phyloP scores from a whole-genome alignment of 2,113 vertebrate genomes.

The Albula goreensis region DNA sequence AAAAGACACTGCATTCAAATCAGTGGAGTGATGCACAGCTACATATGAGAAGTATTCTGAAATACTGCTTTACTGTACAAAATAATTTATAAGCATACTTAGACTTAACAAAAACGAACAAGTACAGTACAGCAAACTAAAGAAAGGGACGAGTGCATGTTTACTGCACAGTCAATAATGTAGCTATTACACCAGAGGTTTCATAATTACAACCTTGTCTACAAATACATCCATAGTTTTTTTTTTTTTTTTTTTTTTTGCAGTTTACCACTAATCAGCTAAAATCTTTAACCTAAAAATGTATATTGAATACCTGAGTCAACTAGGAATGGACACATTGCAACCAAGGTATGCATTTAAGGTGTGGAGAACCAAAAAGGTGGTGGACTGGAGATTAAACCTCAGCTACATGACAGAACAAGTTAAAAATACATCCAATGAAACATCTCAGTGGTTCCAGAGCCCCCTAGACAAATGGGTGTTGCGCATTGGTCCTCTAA shows the following conservation, averaged over 20 bases:
- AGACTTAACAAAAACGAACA: not conserved
- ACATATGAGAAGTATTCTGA: not conserved
- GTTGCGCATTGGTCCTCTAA: not conserved
- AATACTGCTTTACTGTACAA: constrained; percentile 12
- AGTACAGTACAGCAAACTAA: constrained; percentile 6
- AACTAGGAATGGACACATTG: constrained; percentile 10
- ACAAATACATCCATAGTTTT: not conserved
- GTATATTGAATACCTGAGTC: not conserved
- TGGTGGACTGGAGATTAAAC: not conserved
- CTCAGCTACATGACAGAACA: not conserved
- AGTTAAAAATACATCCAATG: not conserved
- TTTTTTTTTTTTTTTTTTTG: not conserved
- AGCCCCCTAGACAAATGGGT: not conserved
- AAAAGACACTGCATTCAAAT: not conserved
- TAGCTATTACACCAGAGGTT: not conserved
- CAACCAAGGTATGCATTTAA: not conserved
- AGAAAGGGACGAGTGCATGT: constrained; percentile 18
- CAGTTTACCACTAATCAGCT: not conserved
- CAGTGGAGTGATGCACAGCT: not conserved
- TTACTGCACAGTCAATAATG: not conserved
- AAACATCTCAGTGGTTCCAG: not conserved
- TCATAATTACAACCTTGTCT: not conserved
- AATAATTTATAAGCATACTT: constrained; percentile 12
- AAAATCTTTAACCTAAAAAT: not conserved
- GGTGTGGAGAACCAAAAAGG: not conserved